Base-by-base conservation (phyloP, 2,113 vertebrate genomes). In the Plestiodon gilberti region DNA sequence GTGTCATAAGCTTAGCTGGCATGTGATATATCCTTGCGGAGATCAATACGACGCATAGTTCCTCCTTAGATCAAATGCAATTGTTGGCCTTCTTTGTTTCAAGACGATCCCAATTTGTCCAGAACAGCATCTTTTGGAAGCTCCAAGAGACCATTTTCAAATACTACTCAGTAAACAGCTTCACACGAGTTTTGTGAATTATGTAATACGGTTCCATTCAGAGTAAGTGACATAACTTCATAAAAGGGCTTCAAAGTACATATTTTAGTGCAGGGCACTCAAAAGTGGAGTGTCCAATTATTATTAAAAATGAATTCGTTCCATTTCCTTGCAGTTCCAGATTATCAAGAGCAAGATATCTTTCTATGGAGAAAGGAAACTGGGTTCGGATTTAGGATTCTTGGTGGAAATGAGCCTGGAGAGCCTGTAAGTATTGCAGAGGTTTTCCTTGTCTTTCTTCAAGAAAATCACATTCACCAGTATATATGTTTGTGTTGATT, bases 301-400 rank as follows among this genome's bases (percentile, higher is more conserved):
- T 82, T 71, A 89, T 83, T 74, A 78, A 15, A 76, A 90, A 90
- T 9, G 69, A 18, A 80, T 0, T 28, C 13, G 73, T 78, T 85
- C 87, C 28, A 73, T 93, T 93, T 92, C n/a, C 74, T 95, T 96
- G 86, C 93, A 99, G 99, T 98, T 97, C 99, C 99, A 95, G 99
- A 99, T 96, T 98, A 98, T 95, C 99, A 99, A 94, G 99, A 99
- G 93, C 98, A 99, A 94, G 99, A 99, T 96, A 99, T 99, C 93
- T 99, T 99, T 97, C 98, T 99, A 92, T 99, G 99, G 99, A 98
- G 99, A 93, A 99, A 99, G 95, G 99, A 99, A 96, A 99, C 99
- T 0, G 99, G 99, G 43, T 99, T 99, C 89, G 99, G 99, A 91
- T 99, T 99, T 97, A 97, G 99, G 95, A 99, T 99, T 97, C 98